A percentile compares a stretch with the other conserved stretches of the same genome.
Evolutionary conservation across 1,140 invertebrate genomes (phyloP).

Genomic region (Drosophila saltans): DNA sequence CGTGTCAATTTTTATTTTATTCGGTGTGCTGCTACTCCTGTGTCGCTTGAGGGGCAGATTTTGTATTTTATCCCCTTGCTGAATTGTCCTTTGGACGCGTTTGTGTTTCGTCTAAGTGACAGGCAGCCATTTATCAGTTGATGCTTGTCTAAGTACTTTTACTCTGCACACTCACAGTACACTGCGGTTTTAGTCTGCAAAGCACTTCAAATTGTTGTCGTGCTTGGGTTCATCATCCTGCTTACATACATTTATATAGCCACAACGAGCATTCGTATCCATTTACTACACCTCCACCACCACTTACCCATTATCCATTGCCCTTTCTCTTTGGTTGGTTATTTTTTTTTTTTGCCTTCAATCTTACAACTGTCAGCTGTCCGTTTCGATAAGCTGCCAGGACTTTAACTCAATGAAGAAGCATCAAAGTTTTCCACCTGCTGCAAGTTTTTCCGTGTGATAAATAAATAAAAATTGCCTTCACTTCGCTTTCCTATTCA

Average conservation of each 20-base stretch:
- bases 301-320: slow-evolving; percentile 12
- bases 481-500: slow-evolving; percentile 25
- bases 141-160: slow-evolving; percentile 52
- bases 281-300: not conserved
- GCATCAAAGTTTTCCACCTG: slow-evolving; percentile 14
- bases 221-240: slow-evolving; percentile 35
- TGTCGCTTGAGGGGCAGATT: slow-evolving; percentile 20
- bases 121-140: slow-evolving; percentile 71
- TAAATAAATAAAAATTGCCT: slow-evolving; percentile 42
- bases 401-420: slow-evolving; percentile 31
- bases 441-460: slow-evolving; percentile 31
- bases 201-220: slow-evolving; percentile 55
- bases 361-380: slow-evolving; percentile 66
- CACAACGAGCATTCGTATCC: not conserved
- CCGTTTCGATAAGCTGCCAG: slow-evolving; percentile 59
- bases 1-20: too few species aligned
- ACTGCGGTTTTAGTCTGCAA: slow-evolving; percentile 60
- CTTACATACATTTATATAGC: not conserved
- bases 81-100: slow-evolving; percentile 18
- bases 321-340: not conserved
- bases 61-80: not conserved
- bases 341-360: slow-evolving; percentile 8
- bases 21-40: too few species aligned
- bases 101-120: slow-evolving; percentile 41
- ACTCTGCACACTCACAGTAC: not conserved